Base-by-base conservation (phyloP, 23 tunicate genomes). In the Halocynthia aurantium region DNA sequence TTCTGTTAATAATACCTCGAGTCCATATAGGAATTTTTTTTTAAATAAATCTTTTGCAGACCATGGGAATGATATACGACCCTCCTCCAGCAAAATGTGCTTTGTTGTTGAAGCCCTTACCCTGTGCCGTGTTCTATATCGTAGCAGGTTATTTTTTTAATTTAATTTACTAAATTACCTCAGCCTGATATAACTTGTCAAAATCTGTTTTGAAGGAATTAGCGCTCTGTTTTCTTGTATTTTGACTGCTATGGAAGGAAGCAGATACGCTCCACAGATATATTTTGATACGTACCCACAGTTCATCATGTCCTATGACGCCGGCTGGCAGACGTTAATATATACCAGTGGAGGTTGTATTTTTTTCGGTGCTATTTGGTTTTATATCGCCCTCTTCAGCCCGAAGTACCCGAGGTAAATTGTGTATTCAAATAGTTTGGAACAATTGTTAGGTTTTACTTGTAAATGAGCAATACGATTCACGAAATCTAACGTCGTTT, bases 331-430 rank as follows among this genome's bases (percentile, higher is more conserved):
- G 68, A 53, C 55, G 52, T 84, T 62, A 8, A 55, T 51, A n/a
- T 54, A 76, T 0, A 71, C 8, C 12, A 65, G 73, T 0, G 44
- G 49, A 13, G 79, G 58, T 5, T 67, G 62, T 52, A 19, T 87
- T 6, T 52, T 58, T 8, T 77, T 71, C 55, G 83, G 84, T 0
- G 22, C 21, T 18, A 51, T 70, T 64, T 87, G 67, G 64, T 22
- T 60, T 0, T 87, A 87, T 61, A 52, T 87, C 54, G 63, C 77
- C n/a, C 69, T 60, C 78, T 87, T 82, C 64, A 62, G 86, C 8
- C 86, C 86, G 15, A 51, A 72, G 10, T 87, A 87, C 52, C 93
- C 93, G 15, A 87, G 93, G 93, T 87, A 67, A 22, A 22, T 67
- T 1, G 13, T 13, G 15, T 12, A 65, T 13, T 65, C 57, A 15